Evolutionary conservation across 2,797 vertebrate species (phyloP).

Genomic region (Coccyzus lansbergi): DNA sequence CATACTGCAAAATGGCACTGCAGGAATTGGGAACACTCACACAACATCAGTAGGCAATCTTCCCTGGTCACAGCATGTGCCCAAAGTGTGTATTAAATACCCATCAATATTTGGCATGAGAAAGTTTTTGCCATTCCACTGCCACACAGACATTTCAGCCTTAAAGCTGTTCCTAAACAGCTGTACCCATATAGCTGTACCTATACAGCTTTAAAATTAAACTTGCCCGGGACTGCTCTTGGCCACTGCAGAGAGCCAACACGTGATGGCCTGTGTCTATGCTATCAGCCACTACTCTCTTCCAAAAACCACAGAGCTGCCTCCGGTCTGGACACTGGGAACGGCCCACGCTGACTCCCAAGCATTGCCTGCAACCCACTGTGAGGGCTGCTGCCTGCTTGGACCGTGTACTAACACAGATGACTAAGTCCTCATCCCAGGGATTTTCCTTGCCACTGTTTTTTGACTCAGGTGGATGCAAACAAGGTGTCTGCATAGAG

Average conservation of each 20-base stretch:
- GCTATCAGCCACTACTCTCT: not conserved
- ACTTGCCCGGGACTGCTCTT: not conserved
- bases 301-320: constrained; percentile 41
- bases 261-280: not conserved
- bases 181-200: not conserved
- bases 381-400: constrained; percentile 61
- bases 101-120: constrained; percentile 18
- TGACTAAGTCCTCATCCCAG: not conserved
- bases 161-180: not conserved
- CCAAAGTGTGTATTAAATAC: constrained; percentile 48
- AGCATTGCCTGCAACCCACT: constrained; percentile 35
- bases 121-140: not conserved
- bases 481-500: not conserved
- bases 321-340: constrained; percentile 39
- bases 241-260: not conserved
- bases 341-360: constrained; percentile 19
- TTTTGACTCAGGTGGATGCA: not conserved
- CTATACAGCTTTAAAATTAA: constrained; percentile 11
- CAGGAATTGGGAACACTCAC: constrained; percentile 33
- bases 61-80: constrained; percentile 35
- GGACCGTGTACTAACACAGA: constrained; percentile 20
- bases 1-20: not conserved
- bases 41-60: constrained; percentile 47
- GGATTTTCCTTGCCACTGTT: constrained; percentile 59
- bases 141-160: not conserved